phyloP scores from a whole-genome alignment of 1,140 invertebrate genomes.

The Drosophila prosaltans region DNA sequence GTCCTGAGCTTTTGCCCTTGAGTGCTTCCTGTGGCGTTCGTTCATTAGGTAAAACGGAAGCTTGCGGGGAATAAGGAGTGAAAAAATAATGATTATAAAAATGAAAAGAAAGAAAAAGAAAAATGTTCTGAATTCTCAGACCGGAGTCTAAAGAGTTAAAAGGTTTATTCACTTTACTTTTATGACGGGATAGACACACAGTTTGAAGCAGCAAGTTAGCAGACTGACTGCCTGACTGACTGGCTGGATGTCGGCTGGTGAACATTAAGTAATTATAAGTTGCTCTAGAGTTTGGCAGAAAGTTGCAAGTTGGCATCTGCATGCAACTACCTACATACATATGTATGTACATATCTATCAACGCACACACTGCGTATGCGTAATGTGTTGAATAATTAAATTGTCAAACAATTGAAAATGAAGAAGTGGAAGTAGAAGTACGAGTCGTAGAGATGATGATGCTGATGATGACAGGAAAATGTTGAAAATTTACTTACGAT shows the following conservation, averaged over 20 bases:
- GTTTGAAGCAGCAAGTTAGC: slow-evolving; percentile 9
- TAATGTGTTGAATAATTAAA: slow-evolving; percentile 75
- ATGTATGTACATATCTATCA: slow-evolving; percentile 3
- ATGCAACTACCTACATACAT: slow-evolving; percentile 31
- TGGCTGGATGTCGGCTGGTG: slow-evolving; percentile 1
- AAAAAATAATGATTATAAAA: slow-evolving; percentile 45
- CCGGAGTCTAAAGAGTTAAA: slow-evolving; percentile 65
- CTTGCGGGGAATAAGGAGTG: slow-evolving; percentile 24
- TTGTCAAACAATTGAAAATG: slow-evolving; percentile 70
- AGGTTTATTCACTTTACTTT: slow-evolving; percentile 71
- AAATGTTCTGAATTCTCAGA: slow-evolving; percentile 13
- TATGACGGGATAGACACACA: slow-evolving; percentile 26
- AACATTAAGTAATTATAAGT: slow-evolving; percentile 81
- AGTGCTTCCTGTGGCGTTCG: slow-evolving; percentile 73
- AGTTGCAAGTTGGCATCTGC: slow-evolving; percentile 62
- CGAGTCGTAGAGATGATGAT: slow-evolving; percentile 26
- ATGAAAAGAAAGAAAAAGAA: slow-evolving; percentile 2
- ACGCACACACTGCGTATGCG: slow-evolving; percentile 58
- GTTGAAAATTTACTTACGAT: slow-evolving; percentile 44
- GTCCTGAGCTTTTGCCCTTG: slow-evolving; percentile 50
- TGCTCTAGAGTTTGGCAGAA: slow-evolving; percentile 54
- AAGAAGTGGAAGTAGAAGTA: slow-evolving; percentile 14
- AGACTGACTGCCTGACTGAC: slow-evolving; percentile 29
- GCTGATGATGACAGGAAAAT: slow-evolving; percentile 40
- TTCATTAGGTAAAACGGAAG: slow-evolving; percentile 72